A percentile compares a stretch with the other conserved stretches of the same genome.
phyloP scores from a whole-genome alignment of 2,888 invertebrate genomes.

The Magallana nippona region DNA sequence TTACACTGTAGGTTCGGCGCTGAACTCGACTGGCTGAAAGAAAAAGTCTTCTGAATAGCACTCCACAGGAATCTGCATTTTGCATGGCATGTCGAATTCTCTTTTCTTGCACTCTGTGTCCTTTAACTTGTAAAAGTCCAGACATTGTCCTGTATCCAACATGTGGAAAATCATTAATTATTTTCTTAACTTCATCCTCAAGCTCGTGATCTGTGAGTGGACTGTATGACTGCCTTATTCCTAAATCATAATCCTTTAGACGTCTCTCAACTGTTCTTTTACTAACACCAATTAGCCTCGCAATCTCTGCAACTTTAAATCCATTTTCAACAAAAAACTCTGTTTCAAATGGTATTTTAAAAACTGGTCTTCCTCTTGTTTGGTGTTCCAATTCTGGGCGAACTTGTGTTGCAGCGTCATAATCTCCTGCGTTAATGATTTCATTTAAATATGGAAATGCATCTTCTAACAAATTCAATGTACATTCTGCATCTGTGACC shows the following conservation, averaged over 20 bases:
- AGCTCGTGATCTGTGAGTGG: slow-evolving; percentile 37
- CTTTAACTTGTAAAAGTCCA: slow-evolving; percentile 31
- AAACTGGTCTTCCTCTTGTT: slow-evolving; percentile 33
- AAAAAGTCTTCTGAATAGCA: slow-evolving; percentile 46
- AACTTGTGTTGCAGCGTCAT: too few species aligned
- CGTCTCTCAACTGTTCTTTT: slow-evolving; percentile 40
- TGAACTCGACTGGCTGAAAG: slow-evolving; percentile 31
- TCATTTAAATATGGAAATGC: too few species aligned
- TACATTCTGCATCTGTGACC: too few species aligned
- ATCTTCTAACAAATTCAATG: too few species aligned
- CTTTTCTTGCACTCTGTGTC: slow-evolving; percentile 37
- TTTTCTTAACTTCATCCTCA: slow-evolving; percentile 39
- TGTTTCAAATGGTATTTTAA: slow-evolving; percentile 36
- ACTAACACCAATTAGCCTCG: slow-evolving; percentile 45
- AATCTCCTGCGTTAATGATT: too few species aligned
- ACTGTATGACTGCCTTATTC: slow-evolving; percentile 31
- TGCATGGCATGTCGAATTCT: slow-evolving; percentile 38
- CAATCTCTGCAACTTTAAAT: slow-evolving; percentile 41
- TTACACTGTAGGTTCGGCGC: slow-evolving; percentile 46
- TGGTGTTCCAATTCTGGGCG: too few species aligned
- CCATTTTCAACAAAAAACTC: slow-evolving; percentile 34
- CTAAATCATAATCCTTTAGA: slow-evolving; percentile 30
- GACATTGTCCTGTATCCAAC: slow-evolving; percentile 42
- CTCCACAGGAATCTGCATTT: slow-evolving; percentile 40
- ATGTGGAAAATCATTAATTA: slow-evolving; percentile 36